Base-by-base conservation (phyloP, 2,113 vertebrate genomes). In the Chionomys nivalis region DNA sequence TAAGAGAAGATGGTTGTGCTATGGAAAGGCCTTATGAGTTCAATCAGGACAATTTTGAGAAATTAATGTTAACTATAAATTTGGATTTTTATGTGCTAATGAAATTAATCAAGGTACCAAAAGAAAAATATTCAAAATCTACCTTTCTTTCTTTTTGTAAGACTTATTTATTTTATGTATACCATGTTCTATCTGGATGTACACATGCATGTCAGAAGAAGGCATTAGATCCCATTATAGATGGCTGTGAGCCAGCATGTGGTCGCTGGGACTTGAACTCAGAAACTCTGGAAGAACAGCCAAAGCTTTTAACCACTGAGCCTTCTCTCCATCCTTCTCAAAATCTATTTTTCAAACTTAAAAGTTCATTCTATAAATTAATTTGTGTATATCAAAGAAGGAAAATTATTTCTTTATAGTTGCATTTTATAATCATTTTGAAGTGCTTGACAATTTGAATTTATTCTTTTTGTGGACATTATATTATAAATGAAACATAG, bases 301-400 rank as follows among this genome's bases (percentile, higher is more conserved):
- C 70, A 39, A 23, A 39, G 70, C 8, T 72, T 19, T 72, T 39
- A 39, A n/a, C 19, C 24, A 11, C 8, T 21, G 36, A 39, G 23
- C 7, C 36, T 36, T 19, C 19, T 39, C 70, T 73, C 19, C 3
- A 10, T 9, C 17, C 36, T 36, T 19, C 7, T 83, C 24, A 87
- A 91, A 90, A 42, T 5, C 0, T 61, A 52, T 36, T 93, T 89
- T 89, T 68, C 77, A 93, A 96, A 61, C 10, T 31, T 76, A 89
- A 23, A 90, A 89, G 78, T 81, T 78, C 4, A 90, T 31, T 61
- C 58, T 36, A 82, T 91, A 95, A 39, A 26, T 63, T 65, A 65
- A 86, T 68, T 86, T 86, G 28, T 66, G 5, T 47, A 49, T 49
- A 23, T 68, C 63, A 66, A 75, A 96, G 14, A 16, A 79, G 36